These are phyloP conservation scores for Chironomus striatipennis DNA, from an alignment of 1,140 invertebrate genomes.

Conservation along the genomic window DNA sequence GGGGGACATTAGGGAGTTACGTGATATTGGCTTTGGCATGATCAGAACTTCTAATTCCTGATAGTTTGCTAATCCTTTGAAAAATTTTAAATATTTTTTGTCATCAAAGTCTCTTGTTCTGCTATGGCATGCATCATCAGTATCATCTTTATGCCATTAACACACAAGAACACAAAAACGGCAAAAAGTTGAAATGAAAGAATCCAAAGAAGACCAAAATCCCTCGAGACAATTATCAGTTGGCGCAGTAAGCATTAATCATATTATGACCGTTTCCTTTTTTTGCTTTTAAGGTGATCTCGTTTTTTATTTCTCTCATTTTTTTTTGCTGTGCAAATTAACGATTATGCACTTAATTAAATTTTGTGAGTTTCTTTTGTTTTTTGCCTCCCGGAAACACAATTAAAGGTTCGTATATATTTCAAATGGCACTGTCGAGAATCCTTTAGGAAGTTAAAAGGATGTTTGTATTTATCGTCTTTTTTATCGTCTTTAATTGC, in stretches of 20 bases:
- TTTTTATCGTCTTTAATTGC: no score
- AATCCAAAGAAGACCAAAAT: neutral
- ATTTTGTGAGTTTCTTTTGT: neutral
- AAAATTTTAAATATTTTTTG: no score
- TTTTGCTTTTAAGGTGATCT: neutral
- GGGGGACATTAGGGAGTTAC: no score
- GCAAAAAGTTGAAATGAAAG: no score
- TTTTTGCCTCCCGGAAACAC: neutral
- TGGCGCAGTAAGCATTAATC: neutral
- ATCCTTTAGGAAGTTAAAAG: no score
- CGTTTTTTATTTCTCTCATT: neutral
- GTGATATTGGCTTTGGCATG: no score
- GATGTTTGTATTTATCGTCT: no score
- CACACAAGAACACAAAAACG: neutral
- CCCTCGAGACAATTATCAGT: neutral
- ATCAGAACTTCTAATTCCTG: no score
- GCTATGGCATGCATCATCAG: no score
- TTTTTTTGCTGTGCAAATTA: neutral
- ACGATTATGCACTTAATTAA: slow-evolving; percentile 9
- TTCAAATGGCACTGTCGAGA: neutral
- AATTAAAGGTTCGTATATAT: neutral
- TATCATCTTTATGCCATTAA: no score
- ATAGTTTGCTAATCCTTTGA: no score
- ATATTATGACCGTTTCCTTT: slow-evolving; percentile 2
- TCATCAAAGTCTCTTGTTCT: no score